A percentile compares a stretch with the other conserved stretches of the same genome.
Evolutionary conservation across 2,113 vertebrate species (phyloP).

Genomic region (Peromyscus californicus): DNA sequence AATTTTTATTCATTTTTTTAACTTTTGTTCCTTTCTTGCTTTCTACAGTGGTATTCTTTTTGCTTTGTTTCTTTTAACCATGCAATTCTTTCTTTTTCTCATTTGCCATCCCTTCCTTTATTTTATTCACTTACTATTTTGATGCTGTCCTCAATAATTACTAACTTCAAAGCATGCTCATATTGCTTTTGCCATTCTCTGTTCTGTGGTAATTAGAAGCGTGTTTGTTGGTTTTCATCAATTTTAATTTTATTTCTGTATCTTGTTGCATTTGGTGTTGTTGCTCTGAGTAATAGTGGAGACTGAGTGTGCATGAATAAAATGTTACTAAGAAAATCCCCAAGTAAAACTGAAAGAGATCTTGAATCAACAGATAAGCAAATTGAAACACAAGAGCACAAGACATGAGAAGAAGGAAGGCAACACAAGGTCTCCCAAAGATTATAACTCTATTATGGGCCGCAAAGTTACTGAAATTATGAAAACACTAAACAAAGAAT

Average conservation of each 20-base stretch:
- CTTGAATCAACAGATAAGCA: not conserved
- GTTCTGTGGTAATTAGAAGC: not conserved
- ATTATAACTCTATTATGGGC: not conserved
- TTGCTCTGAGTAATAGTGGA: not conserved
- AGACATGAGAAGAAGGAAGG: not conserved
- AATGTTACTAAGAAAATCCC: not conserved
- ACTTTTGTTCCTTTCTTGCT: not conserved
- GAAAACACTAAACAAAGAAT: not conserved
- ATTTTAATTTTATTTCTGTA: not conserved
- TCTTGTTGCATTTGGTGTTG: not conserved
- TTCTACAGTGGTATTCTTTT: not conserved
- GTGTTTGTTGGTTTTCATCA: not conserved
- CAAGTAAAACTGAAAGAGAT: not conserved
- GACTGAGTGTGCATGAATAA: not conserved
- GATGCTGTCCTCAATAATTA: not conserved
- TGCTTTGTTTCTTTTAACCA: not conserved
- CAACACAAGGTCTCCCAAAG: not conserved
- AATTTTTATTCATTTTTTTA: not conserved
- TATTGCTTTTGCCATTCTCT: not conserved
- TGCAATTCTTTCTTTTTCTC: not conserved
- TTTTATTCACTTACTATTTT: not conserved
- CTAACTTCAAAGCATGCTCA: not conserved
- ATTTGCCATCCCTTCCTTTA: not conserved
- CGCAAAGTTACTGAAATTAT: not conserved
- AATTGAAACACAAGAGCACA: not conserved